A percentile compares a stretch with the other conserved stretches of the same genome.
phyloP scores from a whole-genome alignment of 2,797 vertebrate genomes.

The Thripadectes ignobilis region DNA sequence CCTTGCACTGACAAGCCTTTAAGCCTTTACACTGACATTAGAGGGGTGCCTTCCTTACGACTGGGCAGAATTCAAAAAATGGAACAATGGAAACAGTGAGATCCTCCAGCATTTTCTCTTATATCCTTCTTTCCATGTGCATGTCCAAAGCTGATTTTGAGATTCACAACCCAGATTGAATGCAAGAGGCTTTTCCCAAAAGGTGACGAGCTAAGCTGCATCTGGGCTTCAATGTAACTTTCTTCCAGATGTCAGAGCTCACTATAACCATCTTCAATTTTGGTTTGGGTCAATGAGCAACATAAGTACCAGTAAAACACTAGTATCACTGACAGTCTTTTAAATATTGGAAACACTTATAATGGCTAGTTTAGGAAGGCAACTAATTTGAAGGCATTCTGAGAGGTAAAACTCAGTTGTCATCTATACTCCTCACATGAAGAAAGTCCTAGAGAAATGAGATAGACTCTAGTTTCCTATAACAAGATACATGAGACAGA shows the following conservation, averaged over 20 bases:
- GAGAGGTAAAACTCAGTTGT: not conserved
- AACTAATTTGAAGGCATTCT: not conserved
- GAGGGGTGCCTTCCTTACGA: not conserved
- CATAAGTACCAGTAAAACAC: not conserved
- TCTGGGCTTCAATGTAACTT: not conserved
- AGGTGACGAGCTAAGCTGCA: conserved; percentile 23
- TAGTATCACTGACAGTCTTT: not conserved
- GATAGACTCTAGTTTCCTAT: conserved; percentile 49
- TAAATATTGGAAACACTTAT: conserved; percentile 31
- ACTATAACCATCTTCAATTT: not conserved
- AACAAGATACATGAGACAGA: conserved; percentile 50
- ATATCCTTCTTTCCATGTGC: not conserved
- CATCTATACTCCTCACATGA: not conserved
- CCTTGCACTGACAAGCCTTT: not conserved
- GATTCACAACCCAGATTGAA: conserved; percentile 22
- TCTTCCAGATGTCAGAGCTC: conserved; percentile 33
- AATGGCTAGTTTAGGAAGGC: conserved; percentile 9
- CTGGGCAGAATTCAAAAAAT: not conserved
- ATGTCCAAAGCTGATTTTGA: not conserved
- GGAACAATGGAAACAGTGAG: not conserved
- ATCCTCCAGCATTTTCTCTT: not conserved
- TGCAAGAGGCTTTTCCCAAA: conserved; percentile 34
- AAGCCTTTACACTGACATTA: not conserved
- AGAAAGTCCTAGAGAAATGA: not conserved
- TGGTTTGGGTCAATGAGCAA: conserved; percentile 11